Base-by-base conservation (phyloP, 1,140 invertebrate genomes). In the Armadillidium nasatum region DNA sequence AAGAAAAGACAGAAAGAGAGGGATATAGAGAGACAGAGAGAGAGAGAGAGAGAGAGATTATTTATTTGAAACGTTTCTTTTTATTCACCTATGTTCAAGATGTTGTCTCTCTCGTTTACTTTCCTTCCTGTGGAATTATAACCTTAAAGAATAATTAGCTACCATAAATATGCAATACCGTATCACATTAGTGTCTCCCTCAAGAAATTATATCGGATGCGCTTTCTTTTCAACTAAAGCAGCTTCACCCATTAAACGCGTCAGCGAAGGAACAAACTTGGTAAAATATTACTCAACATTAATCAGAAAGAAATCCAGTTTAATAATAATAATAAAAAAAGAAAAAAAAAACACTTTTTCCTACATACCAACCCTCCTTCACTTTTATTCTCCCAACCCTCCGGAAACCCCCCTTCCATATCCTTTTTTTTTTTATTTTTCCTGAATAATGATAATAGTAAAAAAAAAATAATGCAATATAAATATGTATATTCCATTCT, bases 261-360 rank as follows among this genome's bases (percentile, higher is more conserved):
- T 60, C 50, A 60, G 50, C 50, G 33, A 60, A 60, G 50, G 50
- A 60, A 60, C 50, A 60, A 60, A 60, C 50, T 13, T 19, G 11
- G 50, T 60, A 60, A 60, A 60, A 60, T 60, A 60, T 60, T 60
- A 60, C 50, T 60, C 50, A 19, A 60, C 50, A 60, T 60, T 60
- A 60, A 60, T 60, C 50, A 60, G 50, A 60, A 60, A 60, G 50
- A 60, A 60, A 60, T 60, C 50, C 50, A 60, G 11, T 60, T 13
- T 60, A 60, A 60, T 60, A 60, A 60, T 19, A 60, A 60, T 19
- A 60, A 60, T 19, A 19, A 60, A 60, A 60, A 60, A 60, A 19
- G 50, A 60, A 60, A 1, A 60, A 7, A 19, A 19, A 19, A 60
- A 33, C 33, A 33, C 33, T 33, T 33, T n/a, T 33, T 33, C 33